phyloP scores from a whole-genome alignment of 2,113 vertebrate genomes.

The Sardina pilchardus region DNA sequence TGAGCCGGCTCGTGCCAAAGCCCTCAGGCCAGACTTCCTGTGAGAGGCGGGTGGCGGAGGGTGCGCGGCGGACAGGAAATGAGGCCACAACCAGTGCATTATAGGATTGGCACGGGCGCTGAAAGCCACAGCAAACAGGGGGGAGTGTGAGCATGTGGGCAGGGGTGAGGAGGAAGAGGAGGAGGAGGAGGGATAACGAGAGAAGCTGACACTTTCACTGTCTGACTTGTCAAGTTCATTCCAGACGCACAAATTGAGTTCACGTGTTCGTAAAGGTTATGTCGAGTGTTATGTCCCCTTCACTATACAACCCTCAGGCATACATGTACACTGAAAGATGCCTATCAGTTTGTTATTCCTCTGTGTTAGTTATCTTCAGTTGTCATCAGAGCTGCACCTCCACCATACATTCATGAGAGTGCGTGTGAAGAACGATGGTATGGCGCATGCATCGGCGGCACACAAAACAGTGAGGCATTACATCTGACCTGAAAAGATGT shows the following conservation, averaged over 20 bases:
- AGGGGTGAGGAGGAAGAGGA: constrained; percentile 8
- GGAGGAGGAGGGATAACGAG: background rate
- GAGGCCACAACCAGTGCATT: constrained; percentile 40
- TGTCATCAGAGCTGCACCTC: background rate
- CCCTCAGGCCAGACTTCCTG: constrained; percentile 20
- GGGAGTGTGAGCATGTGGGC: background rate
- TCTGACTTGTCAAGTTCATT: background rate
- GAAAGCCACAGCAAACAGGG: constrained; percentile 21
- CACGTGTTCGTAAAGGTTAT: background rate
- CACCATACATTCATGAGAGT: background rate
- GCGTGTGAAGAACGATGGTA: too few species aligned
- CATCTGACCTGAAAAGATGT: background rate
- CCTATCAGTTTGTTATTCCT: background rate
- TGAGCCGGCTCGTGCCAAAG: constrained; percentile 17
- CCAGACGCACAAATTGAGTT: background rate
- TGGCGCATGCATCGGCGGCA: background rate
- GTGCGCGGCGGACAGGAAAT: constrained; percentile 33
- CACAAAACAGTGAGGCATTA: background rate
- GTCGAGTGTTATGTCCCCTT: background rate
- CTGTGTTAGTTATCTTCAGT: background rate
- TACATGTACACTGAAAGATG: background rate
- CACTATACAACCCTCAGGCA: background rate
- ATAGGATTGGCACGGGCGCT: constrained; percentile 29
- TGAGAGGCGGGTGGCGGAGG: background rate
- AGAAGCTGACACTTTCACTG: background rate